These are phyloP conservation scores for Cyclina sinensis DNA, from an alignment of 1,140 invertebrate species.

Conservation along the genomic window DNA sequence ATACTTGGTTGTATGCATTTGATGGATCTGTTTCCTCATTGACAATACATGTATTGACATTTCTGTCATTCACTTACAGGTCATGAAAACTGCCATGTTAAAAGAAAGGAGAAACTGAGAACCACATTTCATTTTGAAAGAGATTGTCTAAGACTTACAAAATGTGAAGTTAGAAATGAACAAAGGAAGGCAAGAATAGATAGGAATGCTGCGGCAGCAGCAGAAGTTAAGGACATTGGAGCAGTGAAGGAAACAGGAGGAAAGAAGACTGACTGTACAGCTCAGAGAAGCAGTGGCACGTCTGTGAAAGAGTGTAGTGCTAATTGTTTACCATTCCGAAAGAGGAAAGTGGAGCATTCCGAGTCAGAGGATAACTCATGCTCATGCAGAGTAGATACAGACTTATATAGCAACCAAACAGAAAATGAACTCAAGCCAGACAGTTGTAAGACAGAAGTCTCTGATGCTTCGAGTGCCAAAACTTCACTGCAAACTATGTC, in stretches of 20 bases:
- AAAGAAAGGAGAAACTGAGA: constrained; percentile 68
- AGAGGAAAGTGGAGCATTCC: constrained; percentile 47
- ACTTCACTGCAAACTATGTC: neutral
- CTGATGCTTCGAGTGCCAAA: neutral
- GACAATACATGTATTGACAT: no score
- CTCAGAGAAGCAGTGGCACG: neutral
- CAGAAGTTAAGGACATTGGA: no score
- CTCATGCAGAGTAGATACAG: neutral
- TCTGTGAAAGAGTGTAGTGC: constrained; percentile 43
- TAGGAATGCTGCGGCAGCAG: neutral
- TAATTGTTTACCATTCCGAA: constrained; percentile 48
- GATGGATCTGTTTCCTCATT: no score
- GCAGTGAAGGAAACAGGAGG: neutral
- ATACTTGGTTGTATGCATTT: no score
- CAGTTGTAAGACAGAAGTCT: neutral
- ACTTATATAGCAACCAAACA: neutral
- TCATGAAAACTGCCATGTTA: constrained; percentile 66
- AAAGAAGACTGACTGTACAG: neutral
- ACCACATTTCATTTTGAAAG: constrained; percentile 62
- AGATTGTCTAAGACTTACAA: constrained; percentile 66
- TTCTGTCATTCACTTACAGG: no score
- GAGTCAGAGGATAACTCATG: neutral
- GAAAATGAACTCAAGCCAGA: neutral
- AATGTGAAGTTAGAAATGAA: constrained; percentile 53
- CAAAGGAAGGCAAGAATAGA: neutral